Evolutionary conservation across 2,797 vertebrate species (phyloP).

Genomic region (Sebastiscus tertius): DNA sequence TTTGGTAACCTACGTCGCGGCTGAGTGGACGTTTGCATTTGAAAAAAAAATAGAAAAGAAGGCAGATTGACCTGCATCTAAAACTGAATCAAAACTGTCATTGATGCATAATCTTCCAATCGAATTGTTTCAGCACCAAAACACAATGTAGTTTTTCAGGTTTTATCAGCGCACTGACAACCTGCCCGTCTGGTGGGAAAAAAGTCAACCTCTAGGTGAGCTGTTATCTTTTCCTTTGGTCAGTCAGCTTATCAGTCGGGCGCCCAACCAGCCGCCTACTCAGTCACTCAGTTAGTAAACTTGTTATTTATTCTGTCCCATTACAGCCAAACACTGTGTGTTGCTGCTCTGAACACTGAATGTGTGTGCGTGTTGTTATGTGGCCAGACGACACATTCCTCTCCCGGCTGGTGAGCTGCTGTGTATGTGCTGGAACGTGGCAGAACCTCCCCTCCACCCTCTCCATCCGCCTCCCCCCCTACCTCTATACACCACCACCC

Average conservation of each 20-base stretch:
- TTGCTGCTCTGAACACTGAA: not conserved
- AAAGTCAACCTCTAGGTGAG: not conserved
- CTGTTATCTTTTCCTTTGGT: not conserved
- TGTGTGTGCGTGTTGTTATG: conserved; percentile 28
- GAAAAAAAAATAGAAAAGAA: too few species aligned
- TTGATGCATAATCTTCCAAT: not conserved
- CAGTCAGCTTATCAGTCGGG: not conserved
- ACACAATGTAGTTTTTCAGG: not conserved
- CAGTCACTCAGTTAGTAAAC: conserved; percentile 8
- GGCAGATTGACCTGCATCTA: not conserved
- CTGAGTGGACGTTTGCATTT: too few species aligned
- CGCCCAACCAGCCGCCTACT: not conserved
- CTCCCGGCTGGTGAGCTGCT: conserved; percentile 64
- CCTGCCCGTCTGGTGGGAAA: not conserved
- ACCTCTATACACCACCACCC: conserved; percentile 53
- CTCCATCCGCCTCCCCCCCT: conserved; percentile 44
- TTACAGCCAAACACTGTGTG: not conserved
- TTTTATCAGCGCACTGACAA: not conserved
- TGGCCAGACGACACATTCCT: conserved; percentile 55
- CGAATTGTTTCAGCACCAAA: not conserved
- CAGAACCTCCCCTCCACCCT: conserved; percentile 55
- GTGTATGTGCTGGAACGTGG: conserved; percentile 80
- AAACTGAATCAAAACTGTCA: not conserved
- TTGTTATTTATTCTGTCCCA: not conserved
- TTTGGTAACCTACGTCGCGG: too few species aligned